Percentiles rank a stretch among this genome's conserved stretches.
Conservation (phyloP, 2,888 invertebrate genomes). For the Sinhomidia bicolor region DNA sequence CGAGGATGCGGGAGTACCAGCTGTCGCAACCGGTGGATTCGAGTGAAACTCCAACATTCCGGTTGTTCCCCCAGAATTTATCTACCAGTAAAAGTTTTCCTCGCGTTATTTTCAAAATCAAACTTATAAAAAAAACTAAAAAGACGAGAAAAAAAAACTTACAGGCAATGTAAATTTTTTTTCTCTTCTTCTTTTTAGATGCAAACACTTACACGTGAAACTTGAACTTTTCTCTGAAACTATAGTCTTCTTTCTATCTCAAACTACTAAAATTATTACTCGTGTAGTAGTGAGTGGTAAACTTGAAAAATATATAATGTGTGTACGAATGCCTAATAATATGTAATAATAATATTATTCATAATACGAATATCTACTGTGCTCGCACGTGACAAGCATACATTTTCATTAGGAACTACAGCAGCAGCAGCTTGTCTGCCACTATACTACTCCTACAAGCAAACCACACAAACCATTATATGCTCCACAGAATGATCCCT, state of each 20-base stretch:
- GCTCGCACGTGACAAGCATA: conserved; percentile 69
- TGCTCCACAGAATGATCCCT: background rate
- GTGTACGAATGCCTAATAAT: background rate
- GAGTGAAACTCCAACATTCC: conserved; percentile 80
- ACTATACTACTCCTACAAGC: background rate
- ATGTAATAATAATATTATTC: conserved; percentile 30
- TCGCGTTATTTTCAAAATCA: conserved; percentile 22
- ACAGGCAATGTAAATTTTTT: background rate
- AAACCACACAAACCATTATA: background rate
- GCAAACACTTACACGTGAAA: background rate
- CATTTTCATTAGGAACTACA: conserved; percentile 7
- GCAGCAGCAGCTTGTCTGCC: background rate
- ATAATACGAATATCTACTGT: conserved; percentile 37
- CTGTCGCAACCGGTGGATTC: conserved; percentile 80
- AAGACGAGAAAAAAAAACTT: background rate
- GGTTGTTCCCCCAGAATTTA: conserved; percentile 80
- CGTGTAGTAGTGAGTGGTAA: background rate
- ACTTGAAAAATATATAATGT: conserved; percentile 25
- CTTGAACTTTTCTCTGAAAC: conserved; percentile 7
- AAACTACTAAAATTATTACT: background rate
- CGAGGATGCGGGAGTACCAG: conserved; percentile 81
- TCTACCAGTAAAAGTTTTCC: conserved; percentile 71
- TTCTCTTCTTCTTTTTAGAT: background rate
- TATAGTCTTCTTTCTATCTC: background rate
- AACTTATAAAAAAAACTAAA: background rate